Evolutionary conservation across 2,888 invertebrate genomes (phyloP).

Genomic region (Gnatocerus cornutus): DNA sequence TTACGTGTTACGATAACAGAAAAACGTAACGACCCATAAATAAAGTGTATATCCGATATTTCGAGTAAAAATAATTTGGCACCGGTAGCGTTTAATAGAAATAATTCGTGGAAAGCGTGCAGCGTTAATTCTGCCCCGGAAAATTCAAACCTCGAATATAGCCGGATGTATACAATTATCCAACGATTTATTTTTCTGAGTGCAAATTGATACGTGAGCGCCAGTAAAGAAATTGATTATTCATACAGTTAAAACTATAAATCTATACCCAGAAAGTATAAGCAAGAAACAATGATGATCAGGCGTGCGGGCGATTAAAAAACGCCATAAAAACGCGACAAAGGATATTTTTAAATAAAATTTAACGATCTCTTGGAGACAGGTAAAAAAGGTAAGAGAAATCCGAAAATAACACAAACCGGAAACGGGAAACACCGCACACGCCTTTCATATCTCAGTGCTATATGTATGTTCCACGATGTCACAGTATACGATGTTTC

Average conservation of each 20-base stretch:
- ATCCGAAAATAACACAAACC: slow-evolving; percentile 51
- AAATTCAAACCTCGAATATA: slow-evolving; percentile 5
- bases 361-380: slow-evolving; percentile 32
- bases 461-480: slow-evolving; percentile 42
- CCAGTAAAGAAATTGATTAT: slow-evolving; percentile 29
- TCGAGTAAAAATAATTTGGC: slow-evolving; percentile 18
- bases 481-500: slow-evolving; percentile 47
- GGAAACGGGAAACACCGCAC: slow-evolving; percentile 53
- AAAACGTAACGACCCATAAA: not conserved
- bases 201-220: slow-evolving; percentile 32
- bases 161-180: slow-evolving; percentile 35
- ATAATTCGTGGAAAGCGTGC: slow-evolving; percentile 27
- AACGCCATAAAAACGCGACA: slow-evolving; percentile 14
- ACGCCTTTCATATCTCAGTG: slow-evolving; percentile 50
- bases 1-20: no score
- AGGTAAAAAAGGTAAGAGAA: slow-evolving; percentile 48
- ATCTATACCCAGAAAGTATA: not conserved
- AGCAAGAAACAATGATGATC: no score
- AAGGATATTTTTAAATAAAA: slow-evolving; percentile 37
- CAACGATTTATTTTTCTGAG: slow-evolving; percentile 23
- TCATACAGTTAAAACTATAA: slow-evolving; percentile 25
- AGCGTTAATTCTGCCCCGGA: slow-evolving; percentile 21
- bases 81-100: slow-evolving; percentile 4
- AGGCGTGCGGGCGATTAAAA: slow-evolving; percentile 4
- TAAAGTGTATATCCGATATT: slow-evolving; percentile 1